Conservation (phyloP, 2,113 vertebrate genomes). For the Calyptommatus sinebrachiatus region DNA sequence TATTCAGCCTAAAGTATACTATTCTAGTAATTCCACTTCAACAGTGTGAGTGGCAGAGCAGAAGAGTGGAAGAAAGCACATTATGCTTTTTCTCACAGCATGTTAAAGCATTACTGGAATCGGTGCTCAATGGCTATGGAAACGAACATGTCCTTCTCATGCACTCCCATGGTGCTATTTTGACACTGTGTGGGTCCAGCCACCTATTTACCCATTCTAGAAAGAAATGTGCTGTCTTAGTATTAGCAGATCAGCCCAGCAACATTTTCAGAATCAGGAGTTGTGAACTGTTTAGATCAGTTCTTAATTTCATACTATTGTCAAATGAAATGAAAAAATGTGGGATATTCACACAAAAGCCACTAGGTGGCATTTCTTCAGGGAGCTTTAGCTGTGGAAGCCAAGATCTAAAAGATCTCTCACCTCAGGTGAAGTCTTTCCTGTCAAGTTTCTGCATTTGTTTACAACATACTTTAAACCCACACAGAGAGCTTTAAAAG, state of each 20-base stretch:
- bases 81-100: too few relatives aligned
- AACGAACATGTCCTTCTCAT: too few relatives aligned
- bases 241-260: background rate
- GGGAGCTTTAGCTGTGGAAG: background rate
- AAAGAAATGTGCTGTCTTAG: background rate
- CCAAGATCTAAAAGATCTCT: background rate
- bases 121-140: too few relatives aligned
- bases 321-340: background rate
- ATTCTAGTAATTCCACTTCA: too few relatives aligned
- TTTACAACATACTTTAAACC: background rate
- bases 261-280: too few relatives aligned
- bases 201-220: background rate
- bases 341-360: background rate
- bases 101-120: too few relatives aligned
- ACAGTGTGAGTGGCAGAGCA: too few relatives aligned
- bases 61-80: too few relatives aligned
- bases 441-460: background rate
- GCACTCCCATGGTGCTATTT: too few relatives aligned
- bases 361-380: background rate
- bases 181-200: too few relatives aligned
- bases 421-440: background rate
- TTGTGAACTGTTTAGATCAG: background rate
- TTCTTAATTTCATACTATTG: background rate
- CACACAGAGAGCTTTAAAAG: background rate
- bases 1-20: too few relatives aligned